phyloP scores from a whole-genome alignment of 2,888 invertebrate species.

The Nephrotoma appendiculata region DNA sequence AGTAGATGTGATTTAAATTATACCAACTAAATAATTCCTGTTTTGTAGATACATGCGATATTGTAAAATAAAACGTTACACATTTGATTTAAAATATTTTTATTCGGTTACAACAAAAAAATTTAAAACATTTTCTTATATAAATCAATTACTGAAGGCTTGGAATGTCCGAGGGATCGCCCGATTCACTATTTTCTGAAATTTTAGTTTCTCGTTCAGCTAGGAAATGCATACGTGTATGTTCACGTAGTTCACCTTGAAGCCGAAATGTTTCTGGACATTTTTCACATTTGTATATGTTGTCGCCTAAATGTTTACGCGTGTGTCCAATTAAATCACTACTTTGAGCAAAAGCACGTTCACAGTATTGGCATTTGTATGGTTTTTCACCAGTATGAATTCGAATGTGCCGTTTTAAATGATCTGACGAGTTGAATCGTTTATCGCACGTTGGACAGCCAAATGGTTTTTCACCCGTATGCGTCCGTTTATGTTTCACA shows the following conservation, averaged over 20 bases:
- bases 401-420: conserved; percentile 22
- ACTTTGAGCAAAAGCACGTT: neutral
- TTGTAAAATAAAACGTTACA: neutral
- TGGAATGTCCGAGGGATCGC: neutral
- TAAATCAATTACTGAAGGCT: neutral
- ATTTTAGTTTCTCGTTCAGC: neutral
- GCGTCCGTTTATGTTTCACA: neutral
- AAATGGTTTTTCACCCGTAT: neutral
- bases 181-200: neutral
- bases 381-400: neutral
- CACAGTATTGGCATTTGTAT: neutral
- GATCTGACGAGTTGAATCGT: conserved; percentile 19
- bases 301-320: neutral
- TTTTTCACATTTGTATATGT: neutral
- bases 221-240: neutral
- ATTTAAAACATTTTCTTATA: neutral
- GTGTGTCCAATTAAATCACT: neutral
- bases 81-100: neutral
- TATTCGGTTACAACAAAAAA: neutral
- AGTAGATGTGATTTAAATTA: neutral
- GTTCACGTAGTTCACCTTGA: neutral
- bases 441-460: conserved; percentile 2
- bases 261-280: neutral
- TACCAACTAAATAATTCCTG: neutral
- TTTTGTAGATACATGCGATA: neutral